phyloP scores from a whole-genome alignment of 2,113 vertebrate genomes.

The Sinocyclocheilus rhinocerous region DNA sequence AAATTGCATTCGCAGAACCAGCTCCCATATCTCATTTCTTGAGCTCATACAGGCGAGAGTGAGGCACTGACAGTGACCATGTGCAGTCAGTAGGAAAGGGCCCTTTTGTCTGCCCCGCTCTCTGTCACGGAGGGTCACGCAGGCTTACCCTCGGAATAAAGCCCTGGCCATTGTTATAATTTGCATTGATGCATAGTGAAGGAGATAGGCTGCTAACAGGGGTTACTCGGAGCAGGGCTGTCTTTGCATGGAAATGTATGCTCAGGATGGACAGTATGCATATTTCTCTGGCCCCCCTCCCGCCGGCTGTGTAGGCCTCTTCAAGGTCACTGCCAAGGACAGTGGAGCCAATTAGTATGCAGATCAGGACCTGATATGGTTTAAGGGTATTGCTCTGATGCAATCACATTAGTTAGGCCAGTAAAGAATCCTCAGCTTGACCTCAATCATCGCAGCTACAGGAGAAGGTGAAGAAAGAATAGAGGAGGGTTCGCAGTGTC shows the following conservation, averaged over 20 bases:
- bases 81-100: constrained; percentile 74
- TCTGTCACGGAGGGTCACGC: constrained; percentile 77
- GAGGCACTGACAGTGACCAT: constrained; percentile 63
- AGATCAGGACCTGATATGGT: constrained; percentile 86
- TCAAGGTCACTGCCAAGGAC: constrained; percentile 90
- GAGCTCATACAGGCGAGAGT: constrained; percentile 52
- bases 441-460: constrained; percentile 86
- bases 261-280: constrained; percentile 71
- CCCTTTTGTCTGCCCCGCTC: constrained; percentile 73
- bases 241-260: constrained; percentile 74
- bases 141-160: constrained; percentile 77
- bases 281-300: constrained; percentile 75
- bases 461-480: constrained; percentile 57
- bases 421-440: constrained; percentile 85
- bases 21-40: constrained; percentile 47
- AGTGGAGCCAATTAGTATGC: constrained; percentile 91
- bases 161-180: constrained; percentile 77
- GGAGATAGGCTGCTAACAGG: constrained; percentile 61
- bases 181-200: constrained; percentile 80
- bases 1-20: constrained; percentile 36
- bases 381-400: constrained; percentile 96
- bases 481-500: constrained; percentile 41
- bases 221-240: constrained; percentile 66
- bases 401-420: constrained; percentile 93
- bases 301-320: constrained; percentile 79